Percentiles rank a stretch among this genome's conserved stretches.
These are phyloP conservation scores for Heliconius himera DNA, from an alignment of 1,140 invertebrate species.

Conservation along the genomic window DNA sequence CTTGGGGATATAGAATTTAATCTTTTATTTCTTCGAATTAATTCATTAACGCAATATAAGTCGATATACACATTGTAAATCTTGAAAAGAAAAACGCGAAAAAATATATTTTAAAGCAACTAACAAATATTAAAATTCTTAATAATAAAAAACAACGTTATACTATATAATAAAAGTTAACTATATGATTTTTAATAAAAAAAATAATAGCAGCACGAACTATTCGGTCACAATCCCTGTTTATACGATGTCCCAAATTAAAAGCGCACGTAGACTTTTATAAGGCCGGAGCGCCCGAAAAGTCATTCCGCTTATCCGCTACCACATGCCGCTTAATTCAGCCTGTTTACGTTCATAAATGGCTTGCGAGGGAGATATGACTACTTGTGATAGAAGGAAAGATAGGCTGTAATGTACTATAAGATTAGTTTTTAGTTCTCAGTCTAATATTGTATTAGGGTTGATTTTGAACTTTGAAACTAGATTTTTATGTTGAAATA, in stretches of 20 bases:
- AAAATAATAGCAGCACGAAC: background rate
- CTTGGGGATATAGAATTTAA: too few species aligned
- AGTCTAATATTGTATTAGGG: background rate
- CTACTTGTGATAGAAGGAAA: background rate
- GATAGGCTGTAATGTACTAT: background rate
- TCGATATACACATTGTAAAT: too few species aligned
- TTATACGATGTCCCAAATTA: conserved; percentile 30
- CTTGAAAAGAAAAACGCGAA: too few species aligned
- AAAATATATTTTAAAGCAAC: too few species aligned
- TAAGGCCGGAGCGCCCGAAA: conserved; percentile 21
- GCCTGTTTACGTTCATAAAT: conserved; percentile 18
- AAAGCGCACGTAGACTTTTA: conserved; percentile 39
- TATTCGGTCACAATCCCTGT: background rate
- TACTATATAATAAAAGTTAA: background rate
- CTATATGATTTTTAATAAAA: background rate
- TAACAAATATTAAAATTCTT: too few species aligned
- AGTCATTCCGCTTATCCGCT: conserved; percentile 32
- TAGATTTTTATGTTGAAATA: too few species aligned
- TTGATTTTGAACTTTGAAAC: too few species aligned
- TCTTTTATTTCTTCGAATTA: too few species aligned
- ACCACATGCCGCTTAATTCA: conserved; percentile 31
- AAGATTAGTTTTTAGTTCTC: background rate
- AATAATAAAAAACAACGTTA: too few species aligned
- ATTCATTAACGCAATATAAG: too few species aligned
- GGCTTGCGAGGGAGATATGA: conserved; percentile 1